Conservation (phyloP, 2,113 vertebrate species). For the Hyperoodon ampullatus region DNA sequence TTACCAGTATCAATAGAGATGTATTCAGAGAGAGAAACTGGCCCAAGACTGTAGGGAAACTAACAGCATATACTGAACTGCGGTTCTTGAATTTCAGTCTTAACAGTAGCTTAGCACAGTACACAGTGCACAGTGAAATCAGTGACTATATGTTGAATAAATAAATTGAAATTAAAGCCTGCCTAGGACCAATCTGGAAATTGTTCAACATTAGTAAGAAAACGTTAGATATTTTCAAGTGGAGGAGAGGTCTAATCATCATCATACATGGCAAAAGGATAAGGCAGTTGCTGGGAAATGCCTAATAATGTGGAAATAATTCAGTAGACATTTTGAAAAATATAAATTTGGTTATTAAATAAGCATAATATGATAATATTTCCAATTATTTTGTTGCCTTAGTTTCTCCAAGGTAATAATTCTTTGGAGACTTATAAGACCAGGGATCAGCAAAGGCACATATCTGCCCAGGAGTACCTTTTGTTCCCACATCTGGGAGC, state of each 20-base stretch:
- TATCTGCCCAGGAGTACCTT: background rate
- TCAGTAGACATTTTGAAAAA: background rate
- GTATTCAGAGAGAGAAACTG: background rate
- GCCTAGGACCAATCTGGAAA: background rate
- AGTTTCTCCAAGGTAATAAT: background rate
- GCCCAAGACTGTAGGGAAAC: background rate
- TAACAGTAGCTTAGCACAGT: background rate
- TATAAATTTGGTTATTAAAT: background rate
- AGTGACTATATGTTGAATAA: background rate
- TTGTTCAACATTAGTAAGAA: background rate
- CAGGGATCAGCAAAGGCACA: background rate
- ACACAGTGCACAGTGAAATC: background rate
- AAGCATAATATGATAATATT: background rate
- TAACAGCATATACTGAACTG: background rate
- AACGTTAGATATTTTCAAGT: background rate
- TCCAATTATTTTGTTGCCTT: background rate
- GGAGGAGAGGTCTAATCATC: background rate
- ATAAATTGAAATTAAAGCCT: background rate
- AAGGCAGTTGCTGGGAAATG: background rate
- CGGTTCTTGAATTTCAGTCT: background rate
- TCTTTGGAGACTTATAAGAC: background rate
- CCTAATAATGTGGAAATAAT: background rate
- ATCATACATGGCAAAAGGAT: background rate
- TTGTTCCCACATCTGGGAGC: background rate
- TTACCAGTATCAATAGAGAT: background rate